Evolutionary conservation across 2,113 vertebrate genomes (phyloP), one percentile per base, ranked within the genome.

Genomic region (Parus major): DNA sequence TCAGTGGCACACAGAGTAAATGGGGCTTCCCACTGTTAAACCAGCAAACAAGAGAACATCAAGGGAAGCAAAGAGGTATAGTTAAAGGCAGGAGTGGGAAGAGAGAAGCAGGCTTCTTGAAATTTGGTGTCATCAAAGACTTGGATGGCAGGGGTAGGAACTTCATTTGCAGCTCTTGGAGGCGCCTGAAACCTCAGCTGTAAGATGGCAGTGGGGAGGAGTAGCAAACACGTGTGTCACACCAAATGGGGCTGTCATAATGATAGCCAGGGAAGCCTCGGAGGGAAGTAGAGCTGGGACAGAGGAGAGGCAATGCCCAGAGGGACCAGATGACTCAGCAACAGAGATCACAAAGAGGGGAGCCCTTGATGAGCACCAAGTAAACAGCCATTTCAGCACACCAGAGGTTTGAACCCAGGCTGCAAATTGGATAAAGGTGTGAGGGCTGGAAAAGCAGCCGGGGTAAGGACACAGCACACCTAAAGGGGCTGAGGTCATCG

Each of bases 371-470:
- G 68, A 56, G 65, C 36, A 36, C 35, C 15, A 90, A 63, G 65
- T 86, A 94, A 95, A 94, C 69, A 95, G 80, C 39, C 71, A 73
- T 88, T 92, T 77, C 77, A 92, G 86, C 61, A 70, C 47, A 42
- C 15, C 2, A 25, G 69, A 86, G 44, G 57, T 81, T 88, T 86
- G 60, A 93, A 88, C 47, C 42, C 79, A 17, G 52, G 31, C 47
- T 86, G 72, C 27, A 84, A 83, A 88, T 36, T 59, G 50, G 9
- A 65, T 59, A 31, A 63, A 86, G 44, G 53, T 31, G 55, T 68
- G 35, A 88, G 41, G n/a, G 15, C 50, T 71, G 76, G 50, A 78
- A 92, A 84, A 83, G 56, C 35, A 88, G 68, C 33, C 4, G 1
- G 7, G 5, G 5, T 47, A 84, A 86, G 83, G 64, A 75, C 86